These are phyloP conservation scores for Herminia tarsipennalis DNA, from an alignment of 2,888 invertebrate genomes.

Conservation along the genomic window DNA sequence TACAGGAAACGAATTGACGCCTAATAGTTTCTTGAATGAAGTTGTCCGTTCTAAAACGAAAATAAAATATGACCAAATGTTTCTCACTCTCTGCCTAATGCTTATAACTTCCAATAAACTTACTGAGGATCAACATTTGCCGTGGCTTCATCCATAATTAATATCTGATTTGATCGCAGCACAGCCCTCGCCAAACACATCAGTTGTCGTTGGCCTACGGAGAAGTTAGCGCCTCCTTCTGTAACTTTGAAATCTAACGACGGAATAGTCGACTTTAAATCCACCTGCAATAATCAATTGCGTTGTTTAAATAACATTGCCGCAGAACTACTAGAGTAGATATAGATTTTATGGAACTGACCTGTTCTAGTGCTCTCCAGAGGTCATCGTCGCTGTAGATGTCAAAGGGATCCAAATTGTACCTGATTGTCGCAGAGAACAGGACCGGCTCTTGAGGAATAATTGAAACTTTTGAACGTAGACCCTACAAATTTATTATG, in stretches of 20 bases:
- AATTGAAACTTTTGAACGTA: slow-evolving; percentile 87
- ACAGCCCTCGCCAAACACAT: slow-evolving; percentile 96
- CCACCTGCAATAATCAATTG: slow-evolving; percentile 86
- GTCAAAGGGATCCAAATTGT: slow-evolving; percentile 91
- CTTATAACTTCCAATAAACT: slow-evolving; percentile 41
- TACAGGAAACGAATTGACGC: slow-evolving; percentile 91
- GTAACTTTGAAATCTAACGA: slow-evolving; percentile 89
- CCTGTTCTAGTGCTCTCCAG: slow-evolving; percentile 91
- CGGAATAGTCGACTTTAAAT: slow-evolving; percentile 88
- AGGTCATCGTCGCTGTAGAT: slow-evolving; percentile 88
- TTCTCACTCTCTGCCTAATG: slow-evolving; percentile 3
- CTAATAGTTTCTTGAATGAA: slow-evolving; percentile 94
- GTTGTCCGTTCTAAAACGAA: slow-evolving; percentile 87
- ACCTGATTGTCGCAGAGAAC: slow-evolving; percentile 88
- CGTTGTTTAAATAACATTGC: slow-evolving; percentile 13
- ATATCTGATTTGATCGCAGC: slow-evolving; percentile 92
- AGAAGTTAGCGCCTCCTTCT: slow-evolving; percentile 93
- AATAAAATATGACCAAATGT: too few species aligned
- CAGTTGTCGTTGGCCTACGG: slow-evolving; percentile 95
- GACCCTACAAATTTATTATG: too few species aligned
- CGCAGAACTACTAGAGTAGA: slow-evolving; percentile 16
- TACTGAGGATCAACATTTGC: slow-evolving; percentile 96
- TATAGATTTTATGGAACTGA: slow-evolving; percentile 66
- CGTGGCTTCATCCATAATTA: slow-evolving; percentile 97
- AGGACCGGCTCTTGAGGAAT: slow-evolving; percentile 94